phyloP scores from a whole-genome alignment of 2,888 invertebrate genomes.

The Villa cingulata region DNA sequence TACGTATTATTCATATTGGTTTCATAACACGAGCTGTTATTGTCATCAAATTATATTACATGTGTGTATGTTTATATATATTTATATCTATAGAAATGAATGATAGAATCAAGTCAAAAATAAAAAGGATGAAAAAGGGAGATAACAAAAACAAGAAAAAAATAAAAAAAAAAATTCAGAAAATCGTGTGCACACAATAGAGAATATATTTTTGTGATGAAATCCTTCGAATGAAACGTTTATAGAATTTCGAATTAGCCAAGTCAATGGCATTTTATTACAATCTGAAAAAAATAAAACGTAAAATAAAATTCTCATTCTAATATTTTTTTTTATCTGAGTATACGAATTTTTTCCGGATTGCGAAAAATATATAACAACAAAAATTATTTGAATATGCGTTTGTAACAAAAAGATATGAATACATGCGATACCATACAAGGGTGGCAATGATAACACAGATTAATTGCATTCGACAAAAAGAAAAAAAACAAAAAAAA shows the following conservation, averaged over 20 bases:
- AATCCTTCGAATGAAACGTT: slow-evolving; percentile 9
- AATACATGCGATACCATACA: not conserved
- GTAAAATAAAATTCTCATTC: not conserved
- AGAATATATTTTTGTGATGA: slow-evolving; percentile 7
- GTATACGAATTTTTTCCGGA: not conserved
- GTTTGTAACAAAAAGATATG: not conserved
- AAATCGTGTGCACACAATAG: slow-evolving; percentile 2
- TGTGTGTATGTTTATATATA: not conserved
- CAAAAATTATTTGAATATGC: not conserved
- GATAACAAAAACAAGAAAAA: not conserved
- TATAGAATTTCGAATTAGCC: slow-evolving; percentile 5
- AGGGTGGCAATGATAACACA: not conserved
- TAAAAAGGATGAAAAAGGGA: not conserved
- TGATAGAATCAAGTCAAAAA: too few relatives aligned
- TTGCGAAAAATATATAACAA: not conserved
- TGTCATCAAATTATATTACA: too few relatives aligned
- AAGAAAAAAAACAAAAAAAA: too few relatives aligned
- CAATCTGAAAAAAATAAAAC: too few relatives aligned
- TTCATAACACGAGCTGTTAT: too few relatives aligned
- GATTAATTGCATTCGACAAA: too few relatives aligned
- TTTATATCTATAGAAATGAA: too few relatives aligned
- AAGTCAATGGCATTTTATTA: not conserved
- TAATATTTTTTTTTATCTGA: not conserved
- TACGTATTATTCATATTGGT: too few relatives aligned
- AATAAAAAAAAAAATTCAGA: not conserved